These are phyloP conservation scores for Hecatera dysodea DNA, from an alignment of 2,888 invertebrate species.

Conservation along the genomic window DNA sequence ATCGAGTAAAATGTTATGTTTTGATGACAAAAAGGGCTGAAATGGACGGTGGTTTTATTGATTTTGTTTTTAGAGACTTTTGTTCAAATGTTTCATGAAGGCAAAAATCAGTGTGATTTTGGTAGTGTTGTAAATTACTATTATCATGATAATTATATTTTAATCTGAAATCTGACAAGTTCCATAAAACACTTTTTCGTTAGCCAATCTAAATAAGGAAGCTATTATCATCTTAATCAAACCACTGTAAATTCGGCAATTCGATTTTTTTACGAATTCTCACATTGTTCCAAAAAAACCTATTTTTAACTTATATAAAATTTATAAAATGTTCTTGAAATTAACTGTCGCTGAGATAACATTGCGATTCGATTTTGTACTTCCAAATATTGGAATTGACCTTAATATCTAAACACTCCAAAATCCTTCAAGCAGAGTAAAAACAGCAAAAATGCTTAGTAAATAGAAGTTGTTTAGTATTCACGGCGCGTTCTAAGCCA, in stretches of 20 bases:
- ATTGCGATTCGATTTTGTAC: not conserved
- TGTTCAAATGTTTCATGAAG: not conserved
- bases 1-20: constrained; percentile 33
- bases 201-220: no score
- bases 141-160: no score
- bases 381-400: not conserved
- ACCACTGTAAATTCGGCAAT: no score
- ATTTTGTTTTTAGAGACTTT: not conserved
- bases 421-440: constrained; percentile 10
- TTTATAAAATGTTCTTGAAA: no score
- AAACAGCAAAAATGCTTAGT: constrained; percentile 46
- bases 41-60: not conserved
- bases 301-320: no score
- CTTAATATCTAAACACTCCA: not conserved
- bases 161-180: no score
- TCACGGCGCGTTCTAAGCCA: constrained; percentile 75
- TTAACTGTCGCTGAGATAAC: no score
- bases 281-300: no score
- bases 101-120: not conserved
- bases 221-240: no score
- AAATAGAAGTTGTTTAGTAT: constrained; percentile 75
- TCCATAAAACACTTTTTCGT: no score
- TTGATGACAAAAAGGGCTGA: constrained; percentile 38
- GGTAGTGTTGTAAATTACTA: no score
- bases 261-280: no score